Evolutionary conservation across 1,140 invertebrate species (phyloP).

Genomic region (Leptoteleia sp.): DNA sequence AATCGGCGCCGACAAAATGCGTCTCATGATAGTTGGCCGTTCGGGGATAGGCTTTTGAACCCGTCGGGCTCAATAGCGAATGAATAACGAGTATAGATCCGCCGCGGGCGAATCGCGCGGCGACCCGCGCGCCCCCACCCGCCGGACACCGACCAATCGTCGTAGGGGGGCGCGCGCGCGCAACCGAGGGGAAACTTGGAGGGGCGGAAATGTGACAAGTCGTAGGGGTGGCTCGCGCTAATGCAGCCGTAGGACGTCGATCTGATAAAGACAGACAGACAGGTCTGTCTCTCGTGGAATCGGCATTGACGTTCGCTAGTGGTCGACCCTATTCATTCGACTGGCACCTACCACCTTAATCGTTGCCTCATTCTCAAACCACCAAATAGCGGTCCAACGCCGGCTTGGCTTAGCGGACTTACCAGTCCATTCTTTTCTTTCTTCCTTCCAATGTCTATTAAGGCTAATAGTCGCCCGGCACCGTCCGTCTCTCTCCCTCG

Average conservation of each 20-base stretch:
- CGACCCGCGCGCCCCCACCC: constrained; percentile 63
- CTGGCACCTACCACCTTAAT: constrained; percentile 64
- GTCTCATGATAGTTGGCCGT: constrained; percentile 41
- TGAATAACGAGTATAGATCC: constrained; percentile 74
- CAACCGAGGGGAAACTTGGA: constrained; percentile 19
- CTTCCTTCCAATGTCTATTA: constrained; percentile 48
- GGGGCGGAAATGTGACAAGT: constrained; percentile 58
- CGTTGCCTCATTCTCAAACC: constrained; percentile 47
- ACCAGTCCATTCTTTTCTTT: constrained; percentile 41
- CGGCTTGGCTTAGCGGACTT: constrained; percentile 36
- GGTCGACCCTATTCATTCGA: constrained; percentile 64
- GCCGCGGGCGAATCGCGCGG: constrained; percentile 66
- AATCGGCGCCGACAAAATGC: constrained; percentile 66
- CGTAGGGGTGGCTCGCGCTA: constrained; percentile 58
- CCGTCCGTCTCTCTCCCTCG: constrained; percentile 2
- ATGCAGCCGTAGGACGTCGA: constrained; percentile 64
- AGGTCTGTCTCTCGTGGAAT: constrained; percentile 69
- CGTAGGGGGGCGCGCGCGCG: constrained; percentile 32
- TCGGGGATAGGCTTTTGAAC: constrained; percentile 61
- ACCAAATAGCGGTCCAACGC: constrained; percentile 44
- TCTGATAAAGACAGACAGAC: constrained; percentile 73
- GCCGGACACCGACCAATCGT: constrained; percentile 67
- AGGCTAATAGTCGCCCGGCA: constrained; percentile 42
- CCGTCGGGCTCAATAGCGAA: constrained; percentile 71
- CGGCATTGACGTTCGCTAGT: constrained; percentile 68